Evolutionary conservation across 2,113 vertebrate species (phyloP), one percentile per base, ranked within the genome.

Genomic region (Ibidorhyncha struthersii): DNA sequence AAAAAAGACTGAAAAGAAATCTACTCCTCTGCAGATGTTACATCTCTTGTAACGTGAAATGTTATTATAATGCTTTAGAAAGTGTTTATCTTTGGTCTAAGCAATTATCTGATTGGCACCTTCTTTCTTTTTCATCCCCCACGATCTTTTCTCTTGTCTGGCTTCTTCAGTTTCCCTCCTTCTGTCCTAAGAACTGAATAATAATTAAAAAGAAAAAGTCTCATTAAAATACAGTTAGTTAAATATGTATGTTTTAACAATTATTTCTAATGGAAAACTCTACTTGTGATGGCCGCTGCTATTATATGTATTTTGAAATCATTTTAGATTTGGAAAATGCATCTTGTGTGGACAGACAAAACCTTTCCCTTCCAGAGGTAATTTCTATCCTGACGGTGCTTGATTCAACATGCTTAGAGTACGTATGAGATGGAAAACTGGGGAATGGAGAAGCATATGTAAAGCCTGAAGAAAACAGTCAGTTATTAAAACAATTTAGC

Each of bases 401-500:
- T 95, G 96, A 96, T 96, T 80, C 86, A 91, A 97, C 95, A 95
- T 66, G 96, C 93, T 93, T 84, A 38, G 84, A 43, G 84, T 96
- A 20, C 0, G 1, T 86, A 69, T 36, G 84, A 91, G 70, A 58
- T 62, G 84, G 72, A 91, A 82, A 96, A 49, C 34, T 2, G 2
- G n/a, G 29, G 81, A 91, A 96, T 27, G 53, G 86, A 93, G 84
- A 50, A 80, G 45, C 81, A 53, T 86, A 61, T 87, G 72, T 69
- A 90, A 67, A 91, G 95, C 95, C 94, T 93, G 89, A 91, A 95
- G 95, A 96, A 97, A 97, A 91, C 27, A 96, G 86, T 84, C 73
- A 93, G 84, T 95, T 94, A 97, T 95, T 97, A 95, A 96, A 97
- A 90, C 91, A 96, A 96, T 97, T 97, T 96, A 94, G 63, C 79